Evolutionary conservation across 2,113 vertebrate genomes (phyloP).

Genomic region (Pandion haliaetus): DNA sequence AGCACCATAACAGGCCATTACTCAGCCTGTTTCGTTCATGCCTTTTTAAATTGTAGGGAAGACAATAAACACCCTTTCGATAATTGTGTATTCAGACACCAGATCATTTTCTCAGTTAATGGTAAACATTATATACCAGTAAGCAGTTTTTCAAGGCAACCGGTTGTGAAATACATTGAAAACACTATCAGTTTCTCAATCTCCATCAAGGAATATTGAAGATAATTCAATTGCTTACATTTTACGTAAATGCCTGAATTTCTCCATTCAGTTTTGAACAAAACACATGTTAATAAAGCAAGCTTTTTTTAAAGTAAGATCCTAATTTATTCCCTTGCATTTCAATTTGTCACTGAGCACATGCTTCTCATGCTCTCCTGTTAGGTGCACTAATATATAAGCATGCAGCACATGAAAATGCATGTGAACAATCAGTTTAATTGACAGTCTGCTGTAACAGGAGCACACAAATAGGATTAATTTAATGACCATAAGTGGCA

Average conservation of each 20-base stretch:
- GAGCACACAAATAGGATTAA: background rate
- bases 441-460: background rate
- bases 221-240: slow-evolving; percentile 53
- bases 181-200: slow-evolving; percentile 41
- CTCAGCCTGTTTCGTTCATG: background rate
- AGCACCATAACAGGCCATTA: slow-evolving; percentile 50
- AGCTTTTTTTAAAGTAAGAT: background rate
- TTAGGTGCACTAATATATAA: background rate
- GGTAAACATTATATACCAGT: slow-evolving; percentile 41
- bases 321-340: slow-evolving; percentile 46
- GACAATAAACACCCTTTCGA: slow-evolving; percentile 13
- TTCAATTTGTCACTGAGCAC: slow-evolving; percentile 27
- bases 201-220: slow-evolving; percentile 45
- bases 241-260: slow-evolving; percentile 56
- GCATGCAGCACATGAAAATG: background rate
- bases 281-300: slow-evolving; percentile 33
- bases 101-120: slow-evolving; percentile 60
- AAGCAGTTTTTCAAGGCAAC: slow-evolving; percentile 72
- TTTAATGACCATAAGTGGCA: background rate
- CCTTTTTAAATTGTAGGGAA: background rate
- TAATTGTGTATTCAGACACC: slow-evolving; percentile 51
- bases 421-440: background rate
- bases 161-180: slow-evolving; percentile 67
- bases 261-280: slow-evolving; percentile 52
- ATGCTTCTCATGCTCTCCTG: background rate